phyloP scores from a whole-genome alignment of 1,140 invertebrate species.

The Steinernema feltiae region DNA sequence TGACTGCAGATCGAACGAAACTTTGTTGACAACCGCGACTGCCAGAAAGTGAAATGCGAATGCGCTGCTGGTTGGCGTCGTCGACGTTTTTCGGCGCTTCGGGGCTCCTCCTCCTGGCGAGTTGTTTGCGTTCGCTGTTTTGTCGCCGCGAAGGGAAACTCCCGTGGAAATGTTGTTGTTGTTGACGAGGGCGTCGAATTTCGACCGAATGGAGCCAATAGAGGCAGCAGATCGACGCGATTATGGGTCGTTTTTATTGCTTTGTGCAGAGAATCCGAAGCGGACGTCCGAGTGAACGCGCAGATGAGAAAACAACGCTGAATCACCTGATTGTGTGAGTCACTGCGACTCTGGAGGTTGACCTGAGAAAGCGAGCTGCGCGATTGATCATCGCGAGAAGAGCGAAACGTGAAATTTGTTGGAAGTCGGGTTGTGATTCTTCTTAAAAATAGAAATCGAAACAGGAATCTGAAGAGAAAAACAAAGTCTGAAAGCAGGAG shows the following conservation, averaged over 20 bases:
- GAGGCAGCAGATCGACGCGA: too few species aligned
- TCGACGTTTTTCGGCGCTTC: not conserved
- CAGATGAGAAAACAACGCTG: too few species aligned
- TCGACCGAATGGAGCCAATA: conserved; percentile 6
- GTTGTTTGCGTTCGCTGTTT: not conserved
- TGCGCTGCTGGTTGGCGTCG: not conserved
- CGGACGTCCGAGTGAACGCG: too few species aligned
- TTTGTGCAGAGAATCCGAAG: not conserved
- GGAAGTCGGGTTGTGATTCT: too few species aligned
- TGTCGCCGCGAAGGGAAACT: not conserved
- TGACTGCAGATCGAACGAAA: not conserved
- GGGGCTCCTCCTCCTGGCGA: not conserved
- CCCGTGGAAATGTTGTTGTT: not conserved
- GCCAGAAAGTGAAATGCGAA: not conserved
- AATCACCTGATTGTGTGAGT: too few species aligned
- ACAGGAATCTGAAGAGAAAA: too few species aligned
- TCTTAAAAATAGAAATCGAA: too few species aligned
- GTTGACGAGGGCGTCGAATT: not conserved
- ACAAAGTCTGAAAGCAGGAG: too few species aligned
- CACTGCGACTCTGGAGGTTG: too few species aligned
- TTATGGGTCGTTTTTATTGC: not conserved
- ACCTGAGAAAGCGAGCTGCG: too few species aligned
- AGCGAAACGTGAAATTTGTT: too few species aligned
- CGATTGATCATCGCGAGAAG: too few species aligned
- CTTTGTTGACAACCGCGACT: not conserved